Evolutionary conservation across 2,113 vertebrate genomes (phyloP).

Genomic region (Labrus mixtus): DNA sequence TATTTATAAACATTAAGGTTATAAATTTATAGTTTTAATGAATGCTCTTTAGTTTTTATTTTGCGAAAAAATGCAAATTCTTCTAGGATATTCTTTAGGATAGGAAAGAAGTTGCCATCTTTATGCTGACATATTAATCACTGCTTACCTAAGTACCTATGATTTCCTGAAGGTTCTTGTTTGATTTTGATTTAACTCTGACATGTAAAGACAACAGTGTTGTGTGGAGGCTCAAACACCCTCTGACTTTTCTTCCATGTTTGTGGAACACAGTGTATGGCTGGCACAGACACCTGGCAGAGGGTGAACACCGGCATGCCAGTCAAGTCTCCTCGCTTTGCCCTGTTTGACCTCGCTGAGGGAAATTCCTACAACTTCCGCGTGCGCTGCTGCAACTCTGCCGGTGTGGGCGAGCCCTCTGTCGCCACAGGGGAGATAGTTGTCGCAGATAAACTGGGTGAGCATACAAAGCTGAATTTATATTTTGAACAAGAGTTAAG

Average conservation of each 20-base stretch:
- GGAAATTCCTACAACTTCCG: slow-evolving; percentile 95
- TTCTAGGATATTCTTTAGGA: too few species aligned
- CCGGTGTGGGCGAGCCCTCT: slow-evolving; percentile 91
- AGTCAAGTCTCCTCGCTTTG: slow-evolving; percentile 96
- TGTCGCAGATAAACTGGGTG: slow-evolving; percentile 94
- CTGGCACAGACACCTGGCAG: slow-evolving; percentile 93
- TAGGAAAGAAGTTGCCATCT: too few species aligned
- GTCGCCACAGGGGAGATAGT: slow-evolving; percentile 87
- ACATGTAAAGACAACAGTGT: neutral
- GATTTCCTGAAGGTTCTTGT: neutral
- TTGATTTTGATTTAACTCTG: slow-evolving; percentile 10
- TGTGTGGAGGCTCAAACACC: neutral
- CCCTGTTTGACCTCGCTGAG: slow-evolving; percentile 95
- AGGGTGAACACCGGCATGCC: slow-evolving; percentile 96
- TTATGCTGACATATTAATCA: too few species aligned
- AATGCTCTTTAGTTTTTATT: too few species aligned
- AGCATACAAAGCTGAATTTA: slow-evolving; percentile 50
- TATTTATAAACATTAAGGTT: too few species aligned
- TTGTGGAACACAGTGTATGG: slow-evolving; percentile 84
- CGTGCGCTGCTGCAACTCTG: slow-evolving; percentile 96
- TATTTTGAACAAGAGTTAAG: neutral
- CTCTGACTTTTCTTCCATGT: slow-evolving; percentile 2
- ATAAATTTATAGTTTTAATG: too few species aligned
- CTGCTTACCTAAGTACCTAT: too few species aligned
- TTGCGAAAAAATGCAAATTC: too few species aligned